These are phyloP conservation scores for Dinothrombium tinctorium DNA, from an alignment of 1,140 invertebrate species.

Conservation along the genomic window DNA sequence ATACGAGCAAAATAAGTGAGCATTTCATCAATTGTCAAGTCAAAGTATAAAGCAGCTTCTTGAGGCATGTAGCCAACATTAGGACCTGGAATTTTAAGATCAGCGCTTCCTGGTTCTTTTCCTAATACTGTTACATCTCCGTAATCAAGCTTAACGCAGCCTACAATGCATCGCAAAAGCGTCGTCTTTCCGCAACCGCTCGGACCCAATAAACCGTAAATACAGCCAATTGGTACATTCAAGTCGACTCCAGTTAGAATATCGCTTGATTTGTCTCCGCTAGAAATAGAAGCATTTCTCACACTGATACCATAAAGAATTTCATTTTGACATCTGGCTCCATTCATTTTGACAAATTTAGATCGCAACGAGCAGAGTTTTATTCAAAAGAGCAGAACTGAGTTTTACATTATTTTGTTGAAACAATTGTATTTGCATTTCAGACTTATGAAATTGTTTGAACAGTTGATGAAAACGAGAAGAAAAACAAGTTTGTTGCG, in stretches of 20 bases:
- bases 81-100: slow-evolving; percentile 19
- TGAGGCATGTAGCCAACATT: slow-evolving; percentile 25
- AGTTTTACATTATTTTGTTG: too few species aligned
- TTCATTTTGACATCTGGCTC: too few species aligned
- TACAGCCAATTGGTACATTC: not conserved
- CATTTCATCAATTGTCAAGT: slow-evolving; percentile 22
- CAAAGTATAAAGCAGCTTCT: slow-evolving; percentile 22
- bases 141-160: slow-evolving; percentile 18
- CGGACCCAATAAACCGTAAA: slow-evolving; percentile 12
- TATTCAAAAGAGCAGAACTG: too few species aligned
- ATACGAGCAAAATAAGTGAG: slow-evolving; percentile 20
- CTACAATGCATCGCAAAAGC: slow-evolving; percentile 22
- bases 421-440: too few species aligned
- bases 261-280: too few species aligned
- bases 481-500: too few species aligned
- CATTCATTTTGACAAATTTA: too few species aligned
- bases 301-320: too few species aligned
- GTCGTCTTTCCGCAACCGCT: slow-evolving; percentile 30
- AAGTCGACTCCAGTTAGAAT: slow-evolving; percentile 1
- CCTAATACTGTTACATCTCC: slow-evolving; percentile 21
- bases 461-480: too few species aligned
- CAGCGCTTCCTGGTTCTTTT: slow-evolving; percentile 18
- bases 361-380: too few species aligned
- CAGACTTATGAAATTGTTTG: too few species aligned
- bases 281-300: too few species aligned